Evolutionary conservation across 2,113 vertebrate species (phyloP).

Genomic region (Heliornis fulica): DNA sequence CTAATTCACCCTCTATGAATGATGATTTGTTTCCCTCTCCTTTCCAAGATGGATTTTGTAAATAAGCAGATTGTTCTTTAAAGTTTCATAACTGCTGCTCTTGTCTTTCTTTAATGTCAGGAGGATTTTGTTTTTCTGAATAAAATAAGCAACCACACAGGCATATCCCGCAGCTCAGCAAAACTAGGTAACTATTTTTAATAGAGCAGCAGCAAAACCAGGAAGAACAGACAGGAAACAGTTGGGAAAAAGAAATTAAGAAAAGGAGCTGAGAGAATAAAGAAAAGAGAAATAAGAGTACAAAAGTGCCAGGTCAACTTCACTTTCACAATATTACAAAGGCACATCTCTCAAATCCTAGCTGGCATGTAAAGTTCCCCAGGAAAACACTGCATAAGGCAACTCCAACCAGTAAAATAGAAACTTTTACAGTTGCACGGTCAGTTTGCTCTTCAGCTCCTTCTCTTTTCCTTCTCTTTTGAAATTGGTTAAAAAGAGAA

Average conservation of each 20-base stretch:
- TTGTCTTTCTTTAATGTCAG: background rate
- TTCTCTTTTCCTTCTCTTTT: background rate
- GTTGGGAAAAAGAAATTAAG: background rate
- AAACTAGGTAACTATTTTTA: background rate
- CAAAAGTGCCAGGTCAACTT: background rate
- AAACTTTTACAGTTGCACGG: background rate
- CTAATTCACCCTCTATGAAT: background rate
- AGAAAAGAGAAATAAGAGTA: background rate
- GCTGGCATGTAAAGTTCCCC: background rate
- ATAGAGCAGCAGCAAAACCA: background rate
- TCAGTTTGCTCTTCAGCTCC: background rate
- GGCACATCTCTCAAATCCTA: background rate
- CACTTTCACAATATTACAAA: background rate
- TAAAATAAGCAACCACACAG: background rate
- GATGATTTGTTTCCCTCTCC: background rate
- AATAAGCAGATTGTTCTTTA: background rate
- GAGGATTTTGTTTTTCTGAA: background rate
- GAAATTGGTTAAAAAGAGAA: background rate
- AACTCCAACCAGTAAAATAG: background rate
- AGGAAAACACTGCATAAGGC: background rate
- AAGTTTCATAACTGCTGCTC: background rate
- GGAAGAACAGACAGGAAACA: background rate
- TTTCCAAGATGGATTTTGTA: background rate
- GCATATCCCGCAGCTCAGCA: background rate
- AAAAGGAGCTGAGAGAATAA: background rate